Percentiles rank a stretch among this genome's conserved stretches.
phyloP scores from a whole-genome alignment of 2,797 vertebrate genomes.

The Chiroxiphia lanceolata region DNA sequence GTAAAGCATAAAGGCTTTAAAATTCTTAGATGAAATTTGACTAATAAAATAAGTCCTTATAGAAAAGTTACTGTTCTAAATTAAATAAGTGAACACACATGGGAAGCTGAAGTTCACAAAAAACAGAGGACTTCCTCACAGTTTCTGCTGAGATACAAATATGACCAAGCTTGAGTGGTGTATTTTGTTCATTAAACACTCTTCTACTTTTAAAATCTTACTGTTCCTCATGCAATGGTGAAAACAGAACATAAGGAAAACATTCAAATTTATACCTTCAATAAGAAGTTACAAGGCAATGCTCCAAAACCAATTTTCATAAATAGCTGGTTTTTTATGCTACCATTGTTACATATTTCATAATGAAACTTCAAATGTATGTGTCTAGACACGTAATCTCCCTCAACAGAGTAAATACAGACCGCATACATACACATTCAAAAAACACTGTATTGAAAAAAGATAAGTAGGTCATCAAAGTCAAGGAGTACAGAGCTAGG shows the following conservation, averaged over 20 bases:
- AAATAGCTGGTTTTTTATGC: neutral
- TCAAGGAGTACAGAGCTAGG: neutral
- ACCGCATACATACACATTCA: neutral
- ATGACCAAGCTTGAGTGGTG: neutral
- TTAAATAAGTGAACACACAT: rapidly evolving
- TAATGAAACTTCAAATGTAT: neutral
- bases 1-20: neutral
- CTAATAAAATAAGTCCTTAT: neutral
- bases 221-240: neutral
- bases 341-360: neutral
- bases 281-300: neutral
- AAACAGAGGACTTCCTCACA: neutral
- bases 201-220: neutral
- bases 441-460: neutral
- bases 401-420: neutral
- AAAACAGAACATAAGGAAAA: neutral
- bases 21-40: neutral
- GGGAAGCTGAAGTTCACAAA: neutral
- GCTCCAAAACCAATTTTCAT: neutral
- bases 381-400: neutral
- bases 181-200: neutral
- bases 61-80: neutral
- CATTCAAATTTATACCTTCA: neutral
- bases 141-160: neutral
- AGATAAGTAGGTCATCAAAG: neutral